phyloP scores from a whole-genome alignment of 2,797 vertebrate species.

The Eulemur albifrons region DNA sequence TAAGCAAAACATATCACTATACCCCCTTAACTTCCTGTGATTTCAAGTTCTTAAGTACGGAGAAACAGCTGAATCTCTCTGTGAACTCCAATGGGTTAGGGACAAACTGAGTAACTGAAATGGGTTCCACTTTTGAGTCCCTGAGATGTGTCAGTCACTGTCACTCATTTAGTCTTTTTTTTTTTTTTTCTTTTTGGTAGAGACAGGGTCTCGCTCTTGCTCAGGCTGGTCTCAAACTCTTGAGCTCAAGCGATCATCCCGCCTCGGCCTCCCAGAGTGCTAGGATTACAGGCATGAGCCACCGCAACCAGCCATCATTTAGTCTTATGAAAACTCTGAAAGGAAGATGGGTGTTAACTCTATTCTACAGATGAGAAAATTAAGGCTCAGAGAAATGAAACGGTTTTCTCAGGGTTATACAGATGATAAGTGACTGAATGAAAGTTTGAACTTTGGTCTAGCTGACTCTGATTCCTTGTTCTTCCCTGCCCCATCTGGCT shows the following conservation, averaged over 20 bases:
- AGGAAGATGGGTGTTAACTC: neutral
- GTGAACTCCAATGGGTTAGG: neutral
- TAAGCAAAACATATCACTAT: constrained; percentile 45
- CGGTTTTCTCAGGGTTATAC: neutral
- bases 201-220: too few species aligned
- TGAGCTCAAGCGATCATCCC: too few species aligned
- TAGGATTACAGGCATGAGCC: too few species aligned
- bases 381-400: neutral
- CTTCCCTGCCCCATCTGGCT: neutral
- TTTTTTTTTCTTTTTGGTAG: too few species aligned
- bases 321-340: neutral
- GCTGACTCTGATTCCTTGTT: neutral
- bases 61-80: constrained; percentile 39
- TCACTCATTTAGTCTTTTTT: neutral
- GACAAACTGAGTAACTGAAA: neutral
- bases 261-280: too few species aligned
- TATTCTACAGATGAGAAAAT: neutral
- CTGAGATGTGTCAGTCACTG: fast-evolving
- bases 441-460: neutral
- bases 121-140: neutral
- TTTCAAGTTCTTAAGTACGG: constrained; percentile 43
- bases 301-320: neutral
- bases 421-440: neutral
- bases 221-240: too few species aligned
- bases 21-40: constrained; percentile 35